phyloP scores from a whole-genome alignment of 2,888 invertebrate species.

The Euproctis similis region DNA sequence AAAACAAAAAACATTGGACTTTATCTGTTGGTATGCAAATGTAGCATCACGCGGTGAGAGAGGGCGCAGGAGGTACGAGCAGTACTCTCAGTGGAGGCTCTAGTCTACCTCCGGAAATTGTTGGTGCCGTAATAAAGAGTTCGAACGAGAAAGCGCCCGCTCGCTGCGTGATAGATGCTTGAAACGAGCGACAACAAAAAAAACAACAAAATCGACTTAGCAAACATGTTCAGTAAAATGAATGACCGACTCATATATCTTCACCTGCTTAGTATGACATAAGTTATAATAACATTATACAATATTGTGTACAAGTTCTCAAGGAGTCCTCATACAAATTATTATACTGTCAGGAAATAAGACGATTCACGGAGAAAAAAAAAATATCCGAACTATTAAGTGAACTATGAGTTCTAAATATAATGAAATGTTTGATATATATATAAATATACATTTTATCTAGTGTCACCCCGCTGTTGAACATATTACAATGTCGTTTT shows the following conservation, averaged over 20 bases:
- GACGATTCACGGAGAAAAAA: slow-evolving; percentile 61
- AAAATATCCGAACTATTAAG: slow-evolving; percentile 56
- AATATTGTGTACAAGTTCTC: slow-evolving; percentile 71
- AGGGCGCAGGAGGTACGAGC: slow-evolving; percentile 6
- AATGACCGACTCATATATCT: slow-evolving; percentile 73
- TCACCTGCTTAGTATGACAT: slow-evolving; percentile 76
- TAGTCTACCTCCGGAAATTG: slow-evolving; percentile 61
- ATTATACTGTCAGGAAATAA: slow-evolving; percentile 70
- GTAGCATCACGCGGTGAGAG: slow-evolving; percentile 18
- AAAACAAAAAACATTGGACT: slow-evolving; percentile 14
- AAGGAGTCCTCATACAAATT: slow-evolving; percentile 73
- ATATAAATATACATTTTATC: slow-evolving; percentile 45
- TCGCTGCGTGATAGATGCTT: slow-evolving; percentile 73
- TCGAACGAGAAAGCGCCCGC: slow-evolving; percentile 67
- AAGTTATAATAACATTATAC: slow-evolving; percentile 75
- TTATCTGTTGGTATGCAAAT: slow-evolving; percentile 28
- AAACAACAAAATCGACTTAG: slow-evolving; percentile 73
- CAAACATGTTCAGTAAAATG: slow-evolving; percentile 74
- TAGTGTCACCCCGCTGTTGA: slow-evolving; percentile 43
- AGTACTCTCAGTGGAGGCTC: slow-evolving; percentile 21
- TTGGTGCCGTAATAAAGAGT: slow-evolving; percentile 66
- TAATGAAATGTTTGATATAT: too few species aligned
- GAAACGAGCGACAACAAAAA: slow-evolving; percentile 63
- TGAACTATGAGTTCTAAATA: slow-evolving; percentile 51
- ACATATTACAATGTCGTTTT: slow-evolving; percentile 32